These are phyloP conservation scores for Cheirogaleus major DNA, from an alignment of 2,797 vertebrate species.

Conservation along the genomic window DNA sequence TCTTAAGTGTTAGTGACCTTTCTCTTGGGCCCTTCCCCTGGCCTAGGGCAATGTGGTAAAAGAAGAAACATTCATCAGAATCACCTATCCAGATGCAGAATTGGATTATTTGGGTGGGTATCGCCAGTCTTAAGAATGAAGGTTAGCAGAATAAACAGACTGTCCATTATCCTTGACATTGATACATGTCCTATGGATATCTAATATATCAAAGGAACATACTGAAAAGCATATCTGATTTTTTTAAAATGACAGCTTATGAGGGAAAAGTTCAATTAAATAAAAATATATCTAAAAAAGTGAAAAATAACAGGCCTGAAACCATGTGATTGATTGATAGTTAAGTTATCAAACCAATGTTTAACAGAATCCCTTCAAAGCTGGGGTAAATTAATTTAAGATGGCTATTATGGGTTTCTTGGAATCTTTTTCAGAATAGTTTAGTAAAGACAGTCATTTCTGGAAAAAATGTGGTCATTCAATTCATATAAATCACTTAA, in stretches of 20 bases:
- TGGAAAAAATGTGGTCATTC: neutral
- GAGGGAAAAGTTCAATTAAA: neutral
- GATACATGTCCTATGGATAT: neutral
- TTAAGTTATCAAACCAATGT: constrained; percentile 1
- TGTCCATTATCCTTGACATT: neutral
- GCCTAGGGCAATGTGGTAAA: neutral
- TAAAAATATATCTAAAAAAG: neutral
- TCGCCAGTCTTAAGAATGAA: neutral
- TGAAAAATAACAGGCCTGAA: neutral
- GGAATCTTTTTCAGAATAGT: constrained; percentile 15
- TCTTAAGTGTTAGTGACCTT: neutral
- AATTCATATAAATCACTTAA: neutral
- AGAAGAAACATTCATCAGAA: neutral
- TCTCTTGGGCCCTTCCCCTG: neutral
- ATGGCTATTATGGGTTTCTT: neutral
- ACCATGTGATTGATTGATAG: neutral
- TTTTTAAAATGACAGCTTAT: neutral
- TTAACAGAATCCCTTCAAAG: neutral
- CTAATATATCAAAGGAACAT: neutral
- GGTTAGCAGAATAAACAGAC: neutral
- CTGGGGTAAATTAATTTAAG: neutral
- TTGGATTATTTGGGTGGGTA: neutral
- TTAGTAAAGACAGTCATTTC: constrained; percentile 22
- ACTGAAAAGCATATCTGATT: neutral
- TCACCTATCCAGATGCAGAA: neutral